A percentile compares a stretch with the other conserved stretches of the same genome.
phyloP scores from a whole-genome alignment of 2,888 invertebrate genomes.

The Caenorhabditis wallacei region DNA sequence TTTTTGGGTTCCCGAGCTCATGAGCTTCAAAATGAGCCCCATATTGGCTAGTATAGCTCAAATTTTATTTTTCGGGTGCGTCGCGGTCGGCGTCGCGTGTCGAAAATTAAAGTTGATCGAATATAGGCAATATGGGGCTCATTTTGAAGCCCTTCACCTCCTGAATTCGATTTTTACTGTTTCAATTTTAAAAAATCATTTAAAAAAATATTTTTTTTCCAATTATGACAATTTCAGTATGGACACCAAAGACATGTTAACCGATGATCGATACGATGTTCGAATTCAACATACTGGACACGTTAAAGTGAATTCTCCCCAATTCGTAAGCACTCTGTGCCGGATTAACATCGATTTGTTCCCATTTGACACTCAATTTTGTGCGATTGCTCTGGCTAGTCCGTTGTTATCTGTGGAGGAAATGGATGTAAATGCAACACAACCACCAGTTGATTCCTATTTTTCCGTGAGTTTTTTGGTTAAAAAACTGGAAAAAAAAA shows the following conservation, averaged over 20 bases:
- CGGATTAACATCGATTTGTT: constrained; percentile 80
- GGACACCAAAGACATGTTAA: constrained; percentile 82
- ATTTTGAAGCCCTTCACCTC: neutral
- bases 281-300: constrained; percentile 77
- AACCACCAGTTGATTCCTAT: constrained; percentile 78
- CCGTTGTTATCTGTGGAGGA: constrained; percentile 80
- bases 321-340: constrained; percentile 79
- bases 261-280: constrained; percentile 80
- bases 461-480: constrained; percentile 71
- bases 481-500: neutral
- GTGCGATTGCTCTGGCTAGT: constrained; percentile 81
- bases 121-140: neutral
- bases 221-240: constrained; percentile 70
- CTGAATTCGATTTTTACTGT: neutral
- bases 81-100: constrained; percentile 17
- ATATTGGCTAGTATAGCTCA: neutral
- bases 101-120: neutral
- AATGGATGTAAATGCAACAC: constrained; percentile 80
- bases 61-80: neutral
- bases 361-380: constrained; percentile 82
- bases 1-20: neutral
- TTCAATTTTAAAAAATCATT: neutral
- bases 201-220: neutral
- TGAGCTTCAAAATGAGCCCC: constrained; percentile 4
- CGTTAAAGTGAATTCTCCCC: constrained; percentile 79